A percentile compares a stretch with the other conserved stretches of the same genome.
These are phyloP conservation scores for Pygmarrhopalites habei DNA, from an alignment of 1,140 invertebrate genomes.

Conservation along the genomic window DNA sequence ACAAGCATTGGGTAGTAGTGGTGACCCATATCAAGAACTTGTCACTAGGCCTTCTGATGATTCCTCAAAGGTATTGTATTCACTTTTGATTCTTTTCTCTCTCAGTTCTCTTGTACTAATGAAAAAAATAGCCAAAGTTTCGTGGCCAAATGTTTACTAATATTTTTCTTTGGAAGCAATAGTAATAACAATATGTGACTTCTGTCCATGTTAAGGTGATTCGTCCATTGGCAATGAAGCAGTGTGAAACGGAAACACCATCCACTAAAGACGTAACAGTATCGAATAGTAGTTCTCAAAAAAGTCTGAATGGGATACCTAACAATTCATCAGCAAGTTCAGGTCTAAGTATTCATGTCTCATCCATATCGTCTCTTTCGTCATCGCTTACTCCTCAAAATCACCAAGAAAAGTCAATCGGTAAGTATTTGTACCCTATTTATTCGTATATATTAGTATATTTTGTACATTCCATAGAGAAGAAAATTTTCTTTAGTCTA, in stretches of 20 bases:
- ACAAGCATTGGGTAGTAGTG: constrained; percentile 30
- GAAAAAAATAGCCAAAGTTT: no score
- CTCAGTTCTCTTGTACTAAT: no score
- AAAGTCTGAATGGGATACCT: constrained; percentile 43
- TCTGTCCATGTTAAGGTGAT: constrained; percentile 21
- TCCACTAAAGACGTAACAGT: constrained; percentile 13
- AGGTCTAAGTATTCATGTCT: constrained; percentile 50
- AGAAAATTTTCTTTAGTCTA: no score
- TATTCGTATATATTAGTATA: no score
- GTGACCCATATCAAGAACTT: no score
- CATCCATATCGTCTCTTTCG: constrained; percentile 43
- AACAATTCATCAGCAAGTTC: constrained; percentile 55
- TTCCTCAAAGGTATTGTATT: constrained; percentile 37
- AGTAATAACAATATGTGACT: no score
- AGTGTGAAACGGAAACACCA: constrained; percentile 26
- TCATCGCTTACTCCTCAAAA: constrained; percentile 30
- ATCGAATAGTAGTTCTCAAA: constrained; percentile 22
- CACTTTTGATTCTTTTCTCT: no score
- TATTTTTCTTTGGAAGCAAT: no score
- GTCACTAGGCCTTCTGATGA: constrained; percentile 22
- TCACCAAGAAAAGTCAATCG: constrained; percentile 13
- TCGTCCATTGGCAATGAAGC: constrained; percentile 36
- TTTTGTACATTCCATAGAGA: no score
- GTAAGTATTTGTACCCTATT: neutral
- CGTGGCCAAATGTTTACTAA: no score